Base-by-base conservation (phyloP, 2,888 invertebrate species). In the Pharmacophagus antenor region DNA sequence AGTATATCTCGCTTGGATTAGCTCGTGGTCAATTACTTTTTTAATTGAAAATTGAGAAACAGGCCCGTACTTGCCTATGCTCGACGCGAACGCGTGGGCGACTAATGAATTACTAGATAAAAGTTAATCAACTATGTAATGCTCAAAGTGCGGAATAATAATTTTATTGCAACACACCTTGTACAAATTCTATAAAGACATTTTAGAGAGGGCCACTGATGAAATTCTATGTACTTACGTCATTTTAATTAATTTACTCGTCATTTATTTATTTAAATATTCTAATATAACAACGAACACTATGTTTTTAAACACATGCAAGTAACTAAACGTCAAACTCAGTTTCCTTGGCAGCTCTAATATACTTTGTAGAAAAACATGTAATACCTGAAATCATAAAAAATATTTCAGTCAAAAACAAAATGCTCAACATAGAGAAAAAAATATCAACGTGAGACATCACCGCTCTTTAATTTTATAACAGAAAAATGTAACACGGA, bases 1-100 rank as follows among this genome's bases (percentile, higher is more conserved):
- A 73, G 69, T 70, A 75, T 74, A 69, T 70, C 66, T 72, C 72
- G 66, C 64, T 65, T 67, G 61, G 70, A 71, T 71, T 70, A 74
- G 76, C 74, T 75, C 79, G 41, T 31, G 61, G 22, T 56, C 64
- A 62, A 65, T 67, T 68, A 63, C 62, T 66, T 65, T 66, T 70
- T 67, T 66, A 63, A 69, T 67, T 61, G 64, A 54, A 63, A 61
- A 62, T 62, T 61, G 58, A 59, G 57, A 65, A 61, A 61, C 56
- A 51, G 20, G 52, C 56, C 21, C 7, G 25, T 48, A 52, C 17
- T 25, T 41, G 48, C 41, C 53, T 48, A 47, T 48, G 61, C 61
- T 47, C 52, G 56, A 51, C n/a, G n/a, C n/a, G n/a, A 51, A 56
- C 20, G 61, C 49, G 61, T 61, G 47, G 61, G 61, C 56, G 61